Percentiles rank a stretch among this genome's conserved stretches.
phyloP scores from a whole-genome alignment of 1,140 invertebrate species.

The Sminthurides bifidus region DNA sequence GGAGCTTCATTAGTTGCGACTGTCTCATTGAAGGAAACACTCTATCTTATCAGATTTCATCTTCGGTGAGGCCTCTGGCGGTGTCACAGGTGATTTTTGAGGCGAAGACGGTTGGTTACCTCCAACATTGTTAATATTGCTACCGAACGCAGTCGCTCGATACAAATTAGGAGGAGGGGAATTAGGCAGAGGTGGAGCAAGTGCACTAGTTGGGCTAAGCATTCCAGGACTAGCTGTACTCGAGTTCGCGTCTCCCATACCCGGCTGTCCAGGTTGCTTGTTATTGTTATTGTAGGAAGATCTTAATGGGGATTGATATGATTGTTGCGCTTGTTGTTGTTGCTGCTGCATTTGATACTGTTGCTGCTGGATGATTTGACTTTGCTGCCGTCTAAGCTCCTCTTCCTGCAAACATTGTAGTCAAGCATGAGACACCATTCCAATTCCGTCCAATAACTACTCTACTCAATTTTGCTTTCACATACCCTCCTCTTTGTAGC shows the following conservation, averaged over 20 bases:
- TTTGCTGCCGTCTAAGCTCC: slow-evolving; percentile 39
- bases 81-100: slow-evolving; percentile 28
- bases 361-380: slow-evolving; percentile 35
- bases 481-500: slow-evolving; percentile 33
- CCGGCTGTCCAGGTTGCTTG: slow-evolving; percentile 1
- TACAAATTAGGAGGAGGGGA: slow-evolving; percentile 19
- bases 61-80: slow-evolving; percentile 22
- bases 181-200: slow-evolving; percentile 31
- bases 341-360: slow-evolving; percentile 33
- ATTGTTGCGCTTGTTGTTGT: slow-evolving; percentile 28
- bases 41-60: slow-evolving; percentile 37
- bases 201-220: slow-evolving; percentile 21
- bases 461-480: too few species aligned
- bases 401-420: slow-evolving; percentile 36
- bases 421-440: slow-evolving; percentile 3
- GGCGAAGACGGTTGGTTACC: slow-evolving; percentile 7
- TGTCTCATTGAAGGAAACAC: slow-evolving; percentile 64
- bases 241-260: slow-evolving; percentile 32
- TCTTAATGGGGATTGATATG: slow-evolving; percentile 27
- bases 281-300: slow-evolving; percentile 14
- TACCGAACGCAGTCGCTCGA: not conserved
- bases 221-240: not conserved
- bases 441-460: too few species aligned
- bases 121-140: not conserved
- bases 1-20: slow-evolving; percentile 45